These are phyloP conservation scores for Tadarida brasiliensis DNA, from an alignment of 2,797 vertebrate genomes.

Conservation along the genomic window DNA sequence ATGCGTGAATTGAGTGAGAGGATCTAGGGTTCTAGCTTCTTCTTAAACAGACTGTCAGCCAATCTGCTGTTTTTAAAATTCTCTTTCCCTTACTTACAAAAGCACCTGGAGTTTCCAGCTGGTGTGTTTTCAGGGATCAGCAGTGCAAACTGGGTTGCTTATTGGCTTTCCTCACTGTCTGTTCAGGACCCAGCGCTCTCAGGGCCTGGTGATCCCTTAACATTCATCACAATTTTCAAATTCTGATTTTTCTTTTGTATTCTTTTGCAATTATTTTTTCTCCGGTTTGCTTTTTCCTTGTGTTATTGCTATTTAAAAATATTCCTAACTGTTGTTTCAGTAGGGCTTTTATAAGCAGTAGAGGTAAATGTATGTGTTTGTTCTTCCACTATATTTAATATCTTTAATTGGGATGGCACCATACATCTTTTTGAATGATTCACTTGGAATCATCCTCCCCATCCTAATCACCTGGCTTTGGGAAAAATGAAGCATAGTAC, in stretches of 20 bases:
- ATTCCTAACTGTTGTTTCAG: background rate
- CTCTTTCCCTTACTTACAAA: background rate
- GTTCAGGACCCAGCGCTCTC: background rate
- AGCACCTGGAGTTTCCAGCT: background rate
- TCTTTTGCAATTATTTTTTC: background rate
- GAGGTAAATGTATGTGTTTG: background rate
- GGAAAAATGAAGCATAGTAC: background rate
- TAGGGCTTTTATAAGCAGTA: background rate
- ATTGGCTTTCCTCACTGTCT: background rate
- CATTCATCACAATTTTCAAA: background rate
- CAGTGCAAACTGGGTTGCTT: background rate
- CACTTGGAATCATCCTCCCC: background rate
- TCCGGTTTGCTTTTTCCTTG: background rate
- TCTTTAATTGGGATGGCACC: background rate
- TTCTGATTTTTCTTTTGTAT: conserved; percentile 39
- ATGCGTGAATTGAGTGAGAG: background rate
- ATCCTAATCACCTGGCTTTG: background rate
- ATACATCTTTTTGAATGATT: background rate
- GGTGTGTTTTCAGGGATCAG: background rate
- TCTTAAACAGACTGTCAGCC: background rate
- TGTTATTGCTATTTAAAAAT: background rate
- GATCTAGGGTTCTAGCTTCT: background rate
- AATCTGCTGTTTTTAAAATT: background rate
- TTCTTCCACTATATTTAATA: background rate
- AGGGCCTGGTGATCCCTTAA: background rate